Evolutionary conservation across 2,797 vertebrate species (phyloP).

Genomic region (Cyclopterus lumpus): DNA sequence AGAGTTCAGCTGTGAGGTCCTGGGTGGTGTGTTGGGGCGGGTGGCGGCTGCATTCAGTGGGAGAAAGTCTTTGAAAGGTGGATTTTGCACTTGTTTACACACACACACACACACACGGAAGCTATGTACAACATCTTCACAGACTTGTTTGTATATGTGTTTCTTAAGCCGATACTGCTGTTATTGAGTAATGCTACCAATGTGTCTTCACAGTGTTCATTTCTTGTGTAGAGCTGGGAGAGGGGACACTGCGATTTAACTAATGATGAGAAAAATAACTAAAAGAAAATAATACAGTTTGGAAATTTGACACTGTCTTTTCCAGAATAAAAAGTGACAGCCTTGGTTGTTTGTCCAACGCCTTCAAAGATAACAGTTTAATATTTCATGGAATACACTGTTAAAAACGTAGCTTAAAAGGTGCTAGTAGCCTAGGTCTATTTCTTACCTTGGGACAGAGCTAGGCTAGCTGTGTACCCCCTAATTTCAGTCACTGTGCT

Average conservation of each 20-base stretch:
- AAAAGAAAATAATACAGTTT: background rate
- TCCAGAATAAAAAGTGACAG: background rate
- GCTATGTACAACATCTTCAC: background rate
- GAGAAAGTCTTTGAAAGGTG: conserved; percentile 30
- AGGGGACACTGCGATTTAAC: background rate
- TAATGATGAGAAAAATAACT: background rate
- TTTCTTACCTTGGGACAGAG: no score
- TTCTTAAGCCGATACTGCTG: background rate
- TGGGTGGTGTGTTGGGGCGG: conserved; percentile 28
- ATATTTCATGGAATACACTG: background rate
- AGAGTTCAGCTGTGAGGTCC: conserved; percentile 48
- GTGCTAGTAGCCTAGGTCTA: no score
- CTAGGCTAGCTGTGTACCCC: background rate
- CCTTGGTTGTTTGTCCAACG: background rate
- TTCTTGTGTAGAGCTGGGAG: background rate
- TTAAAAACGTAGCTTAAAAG: no score
- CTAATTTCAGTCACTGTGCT: background rate
- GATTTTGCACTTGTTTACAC: background rate
- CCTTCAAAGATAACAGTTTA: background rate
- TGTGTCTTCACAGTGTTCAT: background rate
- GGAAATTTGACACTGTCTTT: background rate
- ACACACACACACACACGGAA: background rate
- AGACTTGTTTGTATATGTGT: background rate
- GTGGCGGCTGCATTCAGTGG: conserved; percentile 13
- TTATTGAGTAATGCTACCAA: background rate